Conservation (phyloP, 2,113 vertebrate species). For the Desmodus rotundus region DNA sequence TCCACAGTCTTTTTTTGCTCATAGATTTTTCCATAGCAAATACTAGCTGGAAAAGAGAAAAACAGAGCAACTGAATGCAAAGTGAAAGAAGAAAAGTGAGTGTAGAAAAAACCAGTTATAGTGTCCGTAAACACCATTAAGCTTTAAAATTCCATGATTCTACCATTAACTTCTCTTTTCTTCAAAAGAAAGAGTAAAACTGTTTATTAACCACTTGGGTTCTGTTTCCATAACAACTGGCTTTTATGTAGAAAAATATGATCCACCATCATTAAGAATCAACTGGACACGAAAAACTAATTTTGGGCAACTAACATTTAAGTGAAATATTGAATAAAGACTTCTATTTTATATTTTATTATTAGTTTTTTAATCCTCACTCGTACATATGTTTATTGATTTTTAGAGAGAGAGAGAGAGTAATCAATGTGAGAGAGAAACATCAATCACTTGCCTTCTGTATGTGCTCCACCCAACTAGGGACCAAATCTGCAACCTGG, state of each 20-base stretch:
- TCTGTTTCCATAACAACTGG: not conserved
- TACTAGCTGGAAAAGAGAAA: constrained; percentile 82
- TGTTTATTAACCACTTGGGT: not conserved
- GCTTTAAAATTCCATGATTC: constrained; percentile 11
- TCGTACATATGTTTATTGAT: no score
- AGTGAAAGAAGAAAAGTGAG: not conserved
- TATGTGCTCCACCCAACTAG: no score
- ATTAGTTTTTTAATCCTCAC: no score
- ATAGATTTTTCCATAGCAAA: constrained; percentile 90
- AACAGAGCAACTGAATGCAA: not conserved
- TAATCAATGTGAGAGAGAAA: no score
- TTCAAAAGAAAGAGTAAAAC: not conserved
- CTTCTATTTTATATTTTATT: no score
- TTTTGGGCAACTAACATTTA: not conserved
- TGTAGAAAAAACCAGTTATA: not conserved
- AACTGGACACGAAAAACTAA: not conserved
- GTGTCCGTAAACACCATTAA: not conserved
- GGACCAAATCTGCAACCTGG: no score
- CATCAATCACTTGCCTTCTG: no score
- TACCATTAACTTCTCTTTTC: not conserved
- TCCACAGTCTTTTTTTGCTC: constrained; percentile 88
- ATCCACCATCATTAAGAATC: not conserved
- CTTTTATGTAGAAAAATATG: constrained; percentile 35
- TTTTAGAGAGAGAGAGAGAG: no score
- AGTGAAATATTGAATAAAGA: not conserved